Evolutionary conservation across 1,140 invertebrate genomes (phyloP), one percentile per base, ranked within the genome.

Genomic region (Ostrea edulis): DNA sequence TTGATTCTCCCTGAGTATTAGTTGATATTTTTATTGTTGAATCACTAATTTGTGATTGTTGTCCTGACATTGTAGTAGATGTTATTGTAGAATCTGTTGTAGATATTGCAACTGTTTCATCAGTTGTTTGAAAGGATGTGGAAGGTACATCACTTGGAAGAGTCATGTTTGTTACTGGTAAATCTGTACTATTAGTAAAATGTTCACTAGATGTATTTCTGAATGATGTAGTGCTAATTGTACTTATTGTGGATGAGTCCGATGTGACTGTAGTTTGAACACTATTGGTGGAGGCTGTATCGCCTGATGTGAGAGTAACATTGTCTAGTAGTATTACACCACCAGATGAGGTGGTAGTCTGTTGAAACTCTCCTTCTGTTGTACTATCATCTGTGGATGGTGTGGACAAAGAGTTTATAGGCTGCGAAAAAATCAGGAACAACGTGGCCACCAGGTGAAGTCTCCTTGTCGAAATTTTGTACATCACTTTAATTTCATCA

Each of bases 401-500:
- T 71, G 68, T 71, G 22, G 22, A 71, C 25, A 22, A 71, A 22
- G 68, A 22, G 25, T 29, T 12, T 29, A 71, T 14, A 8, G 9
- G n/a, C 25, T 71, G n/a, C 12, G 22, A 35, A 71, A 71, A 29
- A 25, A 71, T 25, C 68, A 71, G 25, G 68, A 71, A 22, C 29
- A 71, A 25, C 25, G 25, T 29, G 22, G 29, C 25, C 25, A 25
- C 68, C n/a, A 71, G 68, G 7, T 71, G 22, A 22, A 71, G 22
- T 71, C 8, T 71, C 68, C 25, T 29, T 71, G 8, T 29, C 29
- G 25, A 71, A 71, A 71, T 35, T 25, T 71, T 71, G 68, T 71
- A 29, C 68, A 71, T 71, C 68, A 71, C 68, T 71, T 71, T 71
- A 71, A 29, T 71, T 71, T 71, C 68, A 71, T 71, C 29, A 35